Percentiles rank a stretch among this genome's conserved stretches.
These are phyloP conservation scores for Syngnathus typhle DNA, from an alignment of 2,113 vertebrate genomes.

Conservation along the genomic window DNA sequence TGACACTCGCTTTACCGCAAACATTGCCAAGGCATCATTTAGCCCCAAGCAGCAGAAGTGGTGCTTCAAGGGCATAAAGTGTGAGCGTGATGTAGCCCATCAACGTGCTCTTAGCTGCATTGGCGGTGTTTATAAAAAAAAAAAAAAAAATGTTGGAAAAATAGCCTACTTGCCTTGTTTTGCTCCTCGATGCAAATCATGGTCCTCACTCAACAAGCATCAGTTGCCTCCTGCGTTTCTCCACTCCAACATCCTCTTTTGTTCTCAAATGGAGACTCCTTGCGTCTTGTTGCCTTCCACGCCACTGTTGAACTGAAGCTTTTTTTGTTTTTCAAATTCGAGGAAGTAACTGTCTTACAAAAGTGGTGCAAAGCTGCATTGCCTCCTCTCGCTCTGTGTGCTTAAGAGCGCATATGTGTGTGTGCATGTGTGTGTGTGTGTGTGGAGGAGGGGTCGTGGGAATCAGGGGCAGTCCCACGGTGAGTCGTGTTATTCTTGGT, in stretches of 20 bases:
- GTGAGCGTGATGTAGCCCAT: slow-evolving; percentile 10
- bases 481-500: slow-evolving; percentile 56
- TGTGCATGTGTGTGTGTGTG: slow-evolving; percentile 21
- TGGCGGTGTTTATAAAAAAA: slow-evolving; percentile 13
- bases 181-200: slow-evolving; percentile 5
- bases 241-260: background rate
- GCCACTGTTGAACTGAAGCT: slow-evolving; percentile 28
- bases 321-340: slow-evolving; percentile 7
- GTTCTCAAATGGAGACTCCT: slow-evolving; percentile 22
- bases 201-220: slow-evolving; percentile 4
- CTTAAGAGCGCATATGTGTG: slow-evolving; percentile 22
- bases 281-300: background rate
- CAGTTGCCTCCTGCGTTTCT: background rate
- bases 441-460: slow-evolving; percentile 69
- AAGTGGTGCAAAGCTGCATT: slow-evolving; percentile 62
- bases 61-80: background rate
- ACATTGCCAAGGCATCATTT: slow-evolving; percentile 5
- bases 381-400: slow-evolving; percentile 30
- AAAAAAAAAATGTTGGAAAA: background rate
- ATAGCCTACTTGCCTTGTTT: slow-evolving; percentile 58
- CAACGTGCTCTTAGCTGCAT: slow-evolving; percentile 22
- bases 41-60: background rate
- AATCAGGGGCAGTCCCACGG: slow-evolving; percentile 68
- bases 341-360: slow-evolving; percentile 24
- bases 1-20: slow-evolving; percentile 22